A percentile compares a stretch with the other conserved stretches of the same genome.
Conservation (phyloP, 2,888 invertebrate genomes). For the Nomada fucata region DNA sequence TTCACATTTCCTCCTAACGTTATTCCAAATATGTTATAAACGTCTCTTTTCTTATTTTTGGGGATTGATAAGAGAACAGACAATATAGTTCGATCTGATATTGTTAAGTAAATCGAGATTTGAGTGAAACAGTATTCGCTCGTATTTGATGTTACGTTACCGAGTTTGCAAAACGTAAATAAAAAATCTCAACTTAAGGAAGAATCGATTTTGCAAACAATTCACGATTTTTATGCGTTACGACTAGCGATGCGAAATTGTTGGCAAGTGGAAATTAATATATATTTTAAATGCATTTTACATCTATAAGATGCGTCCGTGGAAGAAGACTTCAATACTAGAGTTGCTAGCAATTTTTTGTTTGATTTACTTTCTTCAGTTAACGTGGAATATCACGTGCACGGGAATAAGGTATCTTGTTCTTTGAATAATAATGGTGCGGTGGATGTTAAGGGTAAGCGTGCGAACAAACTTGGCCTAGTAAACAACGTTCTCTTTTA, state of each 20-base stretch:
- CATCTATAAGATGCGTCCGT: slow-evolving; percentile 1
- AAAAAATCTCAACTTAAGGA: not conserved
- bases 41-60: slow-evolving; percentile 52
- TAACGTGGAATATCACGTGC: slow-evolving; percentile 33
- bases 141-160: not conserved
- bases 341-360: not conserved
- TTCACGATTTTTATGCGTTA: too few species aligned
- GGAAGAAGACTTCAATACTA: slow-evolving; percentile 23
- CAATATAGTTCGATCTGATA: slow-evolving; percentile 58
- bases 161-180: slow-evolving; percentile 2
- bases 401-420: slow-evolving; percentile 46
- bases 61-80: slow-evolving; percentile 63
- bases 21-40: slow-evolving; percentile 65
- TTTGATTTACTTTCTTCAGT: not conserved
- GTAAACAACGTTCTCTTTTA: slow-evolving; percentile 76
- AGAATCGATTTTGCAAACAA: not conserved
- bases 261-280: too few species aligned
- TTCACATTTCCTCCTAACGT: slow-evolving; percentile 63
- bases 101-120: slow-evolving; percentile 71
- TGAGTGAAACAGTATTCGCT: slow-evolving; percentile 8
- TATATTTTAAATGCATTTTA: slow-evolving; percentile 3
- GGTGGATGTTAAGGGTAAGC: slow-evolving; percentile 64
- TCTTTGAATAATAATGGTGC: slow-evolving; percentile 36
- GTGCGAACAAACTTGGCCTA: slow-evolving; percentile 64
- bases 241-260: too few species aligned